Percentiles rank a stretch among this genome's conserved stretches.
Evolutionary conservation across 1,140 invertebrate genomes (phyloP).

Genomic region (Formica exsecta): DNA sequence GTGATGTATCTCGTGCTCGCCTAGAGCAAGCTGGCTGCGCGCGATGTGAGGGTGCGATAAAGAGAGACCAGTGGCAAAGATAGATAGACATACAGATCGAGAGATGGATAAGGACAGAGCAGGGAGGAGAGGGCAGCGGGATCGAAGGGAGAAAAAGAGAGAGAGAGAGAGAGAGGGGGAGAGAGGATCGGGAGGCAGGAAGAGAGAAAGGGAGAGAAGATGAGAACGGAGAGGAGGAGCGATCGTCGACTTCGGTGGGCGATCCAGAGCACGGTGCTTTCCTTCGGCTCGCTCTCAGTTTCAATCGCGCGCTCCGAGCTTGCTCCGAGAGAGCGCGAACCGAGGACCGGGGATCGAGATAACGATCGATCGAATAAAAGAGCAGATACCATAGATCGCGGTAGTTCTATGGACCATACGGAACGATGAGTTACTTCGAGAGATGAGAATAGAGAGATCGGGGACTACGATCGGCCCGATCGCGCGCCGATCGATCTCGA

Average conservation of each 20-base stretch:
- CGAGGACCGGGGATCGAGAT: constrained; percentile 9
- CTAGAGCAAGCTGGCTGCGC: constrained; percentile 29
- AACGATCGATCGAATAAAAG: constrained; percentile 16
- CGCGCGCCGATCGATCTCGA: constrained; percentile 1
- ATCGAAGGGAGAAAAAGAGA: not conserved
- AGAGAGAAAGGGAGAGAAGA: not conserved
- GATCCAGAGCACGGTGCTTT: constrained; percentile 51
- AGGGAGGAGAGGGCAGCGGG: constrained; percentile 1
- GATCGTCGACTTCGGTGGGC: constrained; percentile 69
- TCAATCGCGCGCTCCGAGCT: constrained; percentile 73
- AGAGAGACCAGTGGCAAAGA: constrained; percentile 21
- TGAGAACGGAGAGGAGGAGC: constrained; percentile 59
- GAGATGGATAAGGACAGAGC: constrained; percentile 37
- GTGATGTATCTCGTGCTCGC: constrained; percentile 12
- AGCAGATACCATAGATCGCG: not conserved
- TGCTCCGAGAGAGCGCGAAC: constrained; percentile 43
- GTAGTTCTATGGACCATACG: not conserved
- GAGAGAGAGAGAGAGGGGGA: not conserved
- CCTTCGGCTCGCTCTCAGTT: constrained; percentile 71
- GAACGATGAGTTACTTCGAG: not conserved
- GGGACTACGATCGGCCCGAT: not conserved
- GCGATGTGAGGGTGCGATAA: constrained; percentile 49
- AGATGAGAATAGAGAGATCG: not conserved
- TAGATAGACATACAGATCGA: constrained; percentile 38
- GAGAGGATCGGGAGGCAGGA: not conserved